Evolutionary conservation across 1,140 invertebrate species (phyloP).

Genomic region (Papilio helenus): DNA sequence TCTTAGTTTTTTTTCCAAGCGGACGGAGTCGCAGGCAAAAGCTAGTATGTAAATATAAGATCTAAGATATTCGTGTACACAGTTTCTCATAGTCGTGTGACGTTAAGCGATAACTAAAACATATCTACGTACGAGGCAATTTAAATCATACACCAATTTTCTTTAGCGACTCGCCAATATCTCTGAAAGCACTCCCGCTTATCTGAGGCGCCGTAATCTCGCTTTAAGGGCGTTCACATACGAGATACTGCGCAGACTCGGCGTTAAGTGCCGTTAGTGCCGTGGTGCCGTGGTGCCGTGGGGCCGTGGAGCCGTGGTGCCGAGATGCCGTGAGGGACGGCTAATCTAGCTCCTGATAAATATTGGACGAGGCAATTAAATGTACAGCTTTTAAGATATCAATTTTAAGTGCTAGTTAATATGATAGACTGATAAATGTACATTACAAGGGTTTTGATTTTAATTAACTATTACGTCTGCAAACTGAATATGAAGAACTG

Average conservation of each 20-base stretch:
- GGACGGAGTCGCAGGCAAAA: not conserved
- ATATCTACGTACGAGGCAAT: slow-evolving; percentile 49
- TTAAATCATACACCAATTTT: slow-evolving; percentile 73
- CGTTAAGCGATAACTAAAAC: slow-evolving; percentile 43
- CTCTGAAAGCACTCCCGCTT: slow-evolving; percentile 68
- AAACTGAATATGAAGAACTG: not conserved
- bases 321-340: not conserved
- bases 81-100: slow-evolving; percentile 30
- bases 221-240: slow-evolving; percentile 43
- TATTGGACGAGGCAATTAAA: slow-evolving; percentile 4
- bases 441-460: not conserved
- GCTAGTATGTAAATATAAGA: not conserved
- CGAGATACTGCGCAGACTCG: slow-evolving; percentile 42
- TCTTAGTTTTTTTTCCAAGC: not conserved
- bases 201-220: slow-evolving; percentile 52
- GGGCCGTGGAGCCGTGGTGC: not conserved
- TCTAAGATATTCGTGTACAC: not conserved
- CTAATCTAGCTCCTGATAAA: slow-evolving; percentile 19
- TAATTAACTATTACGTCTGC: not conserved
- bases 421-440: not conserved
- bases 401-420: slow-evolving; percentile 26
- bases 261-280: slow-evolving; percentile 28
- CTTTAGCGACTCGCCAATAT: slow-evolving; percentile 59
- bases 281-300: not conserved
- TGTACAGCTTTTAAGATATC: slow-evolving; percentile 19